Evolutionary conservation across 1,140 invertebrate genomes (phyloP).

Genomic region (Nymphalis io): DNA sequence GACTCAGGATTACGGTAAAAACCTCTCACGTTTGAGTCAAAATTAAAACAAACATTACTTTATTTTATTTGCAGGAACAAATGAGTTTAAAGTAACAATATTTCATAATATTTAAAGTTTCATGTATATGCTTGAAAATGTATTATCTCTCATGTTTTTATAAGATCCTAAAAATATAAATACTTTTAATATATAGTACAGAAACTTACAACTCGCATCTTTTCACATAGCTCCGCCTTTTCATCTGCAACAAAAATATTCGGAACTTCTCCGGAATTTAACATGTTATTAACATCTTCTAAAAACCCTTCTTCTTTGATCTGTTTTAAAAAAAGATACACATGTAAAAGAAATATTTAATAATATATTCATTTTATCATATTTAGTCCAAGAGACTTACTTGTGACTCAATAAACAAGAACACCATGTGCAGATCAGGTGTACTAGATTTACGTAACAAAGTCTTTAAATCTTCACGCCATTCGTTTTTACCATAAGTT

Average conservation of each 20-base stretch:
- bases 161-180: no score
- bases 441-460: slow-evolving; percentile 90
- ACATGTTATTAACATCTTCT: slow-evolving; percentile 96
- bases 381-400: slow-evolving; percentile 65
- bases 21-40: no score
- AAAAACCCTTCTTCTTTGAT: slow-evolving; percentile 96
- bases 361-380: neutral
- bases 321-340: slow-evolving; percentile 63
- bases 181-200: neutral
- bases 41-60: no score
- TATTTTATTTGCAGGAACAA: no score
- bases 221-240: slow-evolving; percentile 95
- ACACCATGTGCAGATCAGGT: slow-evolving; percentile 93
- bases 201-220: slow-evolving; percentile 87
- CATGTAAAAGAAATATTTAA: neutral
- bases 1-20: no score
- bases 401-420: slow-evolving; percentile 95
- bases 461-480: slow-evolving; percentile 94
- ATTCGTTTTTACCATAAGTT: slow-evolving; percentile 91
- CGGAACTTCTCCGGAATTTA: slow-evolving; percentile 96
- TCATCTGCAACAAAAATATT: slow-evolving; percentile 95
- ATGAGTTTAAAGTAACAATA: no score
- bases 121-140: no score
- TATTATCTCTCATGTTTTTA: no score
- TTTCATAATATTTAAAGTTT: no score